Conservation (phyloP, 1,140 invertebrate species). For the Bradynema listronoti region DNA sequence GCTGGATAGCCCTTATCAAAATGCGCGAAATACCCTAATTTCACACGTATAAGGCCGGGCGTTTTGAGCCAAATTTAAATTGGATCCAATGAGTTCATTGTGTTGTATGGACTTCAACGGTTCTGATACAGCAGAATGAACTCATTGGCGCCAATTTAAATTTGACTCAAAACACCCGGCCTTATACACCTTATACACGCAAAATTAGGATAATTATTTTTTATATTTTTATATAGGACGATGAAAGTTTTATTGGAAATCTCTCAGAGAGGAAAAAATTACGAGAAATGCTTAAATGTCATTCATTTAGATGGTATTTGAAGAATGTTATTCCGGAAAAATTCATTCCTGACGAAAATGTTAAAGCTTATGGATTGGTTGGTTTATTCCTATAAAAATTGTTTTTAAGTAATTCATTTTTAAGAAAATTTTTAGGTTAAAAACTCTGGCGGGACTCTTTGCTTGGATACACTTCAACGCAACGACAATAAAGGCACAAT, state of each 20-base stretch:
- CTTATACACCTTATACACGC: neutral
- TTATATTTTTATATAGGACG: constrained; percentile 65
- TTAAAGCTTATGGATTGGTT: constrained; percentile 69
- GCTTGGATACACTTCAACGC: constrained; percentile 47
- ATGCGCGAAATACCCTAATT: no score
- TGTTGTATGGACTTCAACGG: no score
- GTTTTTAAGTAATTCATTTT: constrained; percentile 9
- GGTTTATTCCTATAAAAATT: constrained; percentile 1
- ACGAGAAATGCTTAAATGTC: constrained; percentile 77
- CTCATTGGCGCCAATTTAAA: no score
- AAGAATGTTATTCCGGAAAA: constrained; percentile 87
- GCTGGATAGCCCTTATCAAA: no score
- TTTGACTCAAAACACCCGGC: no score
- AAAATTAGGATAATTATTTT: neutral
- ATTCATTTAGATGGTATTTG: constrained; percentile 95
- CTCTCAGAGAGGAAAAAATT: constrained; percentile 71
- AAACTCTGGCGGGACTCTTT: constrained; percentile 34
- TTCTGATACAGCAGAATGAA: no score
- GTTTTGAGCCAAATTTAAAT: no score
- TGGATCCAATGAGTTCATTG: no score
- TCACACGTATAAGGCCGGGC: no score
- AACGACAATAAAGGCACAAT: constrained; percentile 49
- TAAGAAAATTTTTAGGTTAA: constrained; percentile 26
- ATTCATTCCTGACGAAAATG: constrained; percentile 76
- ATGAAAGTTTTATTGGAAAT: constrained; percentile 68